Evolutionary conservation across 2,113 vertebrate species (phyloP).

Genomic region (Melanerpes aurifrons): DNA sequence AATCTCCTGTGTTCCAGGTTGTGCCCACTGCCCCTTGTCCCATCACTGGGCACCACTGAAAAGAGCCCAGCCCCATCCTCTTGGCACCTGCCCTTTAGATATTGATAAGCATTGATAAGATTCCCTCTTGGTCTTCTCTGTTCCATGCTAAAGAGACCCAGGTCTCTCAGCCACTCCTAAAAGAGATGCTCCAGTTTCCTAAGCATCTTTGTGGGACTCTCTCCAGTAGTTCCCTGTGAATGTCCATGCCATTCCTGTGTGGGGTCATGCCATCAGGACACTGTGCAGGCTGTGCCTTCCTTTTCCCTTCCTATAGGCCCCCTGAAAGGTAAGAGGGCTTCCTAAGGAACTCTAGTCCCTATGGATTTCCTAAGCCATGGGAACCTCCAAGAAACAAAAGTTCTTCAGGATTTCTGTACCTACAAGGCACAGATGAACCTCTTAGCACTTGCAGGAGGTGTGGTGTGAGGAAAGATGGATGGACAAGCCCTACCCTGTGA

Average conservation of each 20-base stretch:
- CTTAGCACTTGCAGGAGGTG: background rate
- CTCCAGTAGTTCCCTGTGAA: no score
- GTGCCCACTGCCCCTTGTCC: no score
- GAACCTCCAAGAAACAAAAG: background rate
- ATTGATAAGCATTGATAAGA: no score
- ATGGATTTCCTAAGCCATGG: background rate
- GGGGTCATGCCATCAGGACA: background rate
- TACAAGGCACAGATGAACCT: background rate
- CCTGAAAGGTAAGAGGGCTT: background rate
- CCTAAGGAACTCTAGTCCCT: background rate
- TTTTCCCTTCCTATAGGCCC: background rate
- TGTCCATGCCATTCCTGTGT: background rate
- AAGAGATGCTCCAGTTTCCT: no score
- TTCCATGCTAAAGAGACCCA: no score
- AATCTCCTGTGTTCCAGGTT: no score
- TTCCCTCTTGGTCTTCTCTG: no score
- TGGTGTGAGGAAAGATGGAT: background rate
- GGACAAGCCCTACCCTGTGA: background rate
- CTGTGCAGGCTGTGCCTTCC: background rate
- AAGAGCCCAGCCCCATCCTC: no score
- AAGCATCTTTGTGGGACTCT: no score
- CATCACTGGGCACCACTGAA: no score
- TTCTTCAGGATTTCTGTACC: background rate
- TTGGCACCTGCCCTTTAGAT: no score
- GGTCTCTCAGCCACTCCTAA: no score